phyloP scores from a whole-genome alignment of 2,113 vertebrate genomes.

The Otis tarda region DNA sequence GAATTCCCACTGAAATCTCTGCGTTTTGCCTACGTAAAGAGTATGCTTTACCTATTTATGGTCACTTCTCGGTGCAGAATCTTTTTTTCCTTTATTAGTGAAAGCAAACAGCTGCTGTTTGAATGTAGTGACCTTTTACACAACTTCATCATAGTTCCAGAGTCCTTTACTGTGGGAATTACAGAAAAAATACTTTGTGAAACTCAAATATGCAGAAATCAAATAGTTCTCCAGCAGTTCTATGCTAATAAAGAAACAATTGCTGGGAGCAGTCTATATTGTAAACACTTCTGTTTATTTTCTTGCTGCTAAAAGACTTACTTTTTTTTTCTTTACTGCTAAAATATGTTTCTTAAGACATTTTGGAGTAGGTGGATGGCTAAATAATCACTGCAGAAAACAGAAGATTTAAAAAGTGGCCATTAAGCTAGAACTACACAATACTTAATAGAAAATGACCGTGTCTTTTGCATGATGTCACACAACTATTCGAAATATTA shows the following conservation, averaged over 20 bases:
- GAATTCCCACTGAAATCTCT: neutral
- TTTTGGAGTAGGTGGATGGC: neutral
- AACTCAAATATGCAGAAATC: neutral
- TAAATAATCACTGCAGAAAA: neutral
- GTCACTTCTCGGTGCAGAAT: neutral
- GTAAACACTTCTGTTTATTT: neutral
- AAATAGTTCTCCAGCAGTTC: neutral
- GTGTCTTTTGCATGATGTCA: neutral
- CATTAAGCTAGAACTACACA: neutral
- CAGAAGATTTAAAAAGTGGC: neutral
- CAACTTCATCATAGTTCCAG: neutral
- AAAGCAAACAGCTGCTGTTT: constrained; percentile 8
- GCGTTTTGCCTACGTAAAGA: neutral
- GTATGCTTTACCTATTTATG: neutral
- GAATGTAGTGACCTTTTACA: neutral
- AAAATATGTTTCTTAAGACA: neutral
- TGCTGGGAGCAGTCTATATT: neutral
- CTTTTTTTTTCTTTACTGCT: neutral
- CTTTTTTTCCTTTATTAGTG: neutral
- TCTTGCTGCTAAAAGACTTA: neutral
- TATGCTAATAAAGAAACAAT: neutral
- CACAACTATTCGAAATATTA: neutral
- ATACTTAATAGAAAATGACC: neutral
- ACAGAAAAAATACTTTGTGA: neutral
- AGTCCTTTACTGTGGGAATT: neutral